A percentile compares a stretch with the other conserved stretches of the same genome.
These are phyloP conservation scores for Tenthredo amoena DNA, from an alignment of 2,888 invertebrate species.

Conservation along the genomic window DNA sequence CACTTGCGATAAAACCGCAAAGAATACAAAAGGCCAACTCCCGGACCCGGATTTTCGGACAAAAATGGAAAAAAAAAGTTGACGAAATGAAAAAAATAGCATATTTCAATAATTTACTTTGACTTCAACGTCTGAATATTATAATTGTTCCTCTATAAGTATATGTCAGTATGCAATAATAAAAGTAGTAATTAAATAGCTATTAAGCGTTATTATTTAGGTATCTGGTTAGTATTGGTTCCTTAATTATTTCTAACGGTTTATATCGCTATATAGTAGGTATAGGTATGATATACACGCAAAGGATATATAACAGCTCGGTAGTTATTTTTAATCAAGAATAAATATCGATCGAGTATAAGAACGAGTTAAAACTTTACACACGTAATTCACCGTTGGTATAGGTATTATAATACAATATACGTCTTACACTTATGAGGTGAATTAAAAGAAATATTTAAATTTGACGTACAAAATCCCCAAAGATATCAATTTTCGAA, in stretches of 20 bases:
- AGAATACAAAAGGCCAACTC: no score
- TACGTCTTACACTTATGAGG: not conserved
- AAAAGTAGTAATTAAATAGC: not conserved
- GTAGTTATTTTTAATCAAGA: not conserved
- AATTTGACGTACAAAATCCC: not conserved
- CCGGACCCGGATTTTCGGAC: no score
- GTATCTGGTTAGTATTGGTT: not conserved
- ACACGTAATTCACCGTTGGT: not conserved
- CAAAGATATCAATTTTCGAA: not conserved
- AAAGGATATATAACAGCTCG: not conserved
- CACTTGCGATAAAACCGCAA: not conserved
- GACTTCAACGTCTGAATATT: not conserved
- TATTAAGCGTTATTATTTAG: not conserved
- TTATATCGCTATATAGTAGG: not conserved
- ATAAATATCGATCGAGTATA: not conserved
- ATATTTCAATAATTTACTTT: not conserved
- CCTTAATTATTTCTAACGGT: slow-evolving; percentile 2
- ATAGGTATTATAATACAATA: not conserved
- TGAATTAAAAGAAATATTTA: not conserved
- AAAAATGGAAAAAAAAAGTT: not conserved
- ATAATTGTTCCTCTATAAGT: not conserved
- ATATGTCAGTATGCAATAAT: not conserved
- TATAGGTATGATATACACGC: not conserved
- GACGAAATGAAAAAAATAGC: not conserved
- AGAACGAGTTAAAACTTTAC: not conserved